A percentile compares a stretch with the other conserved stretches of the same genome.
Evolutionary conservation across 2,113 vertebrate species (phyloP).

Genomic region (Pycnonotus jocosus): DNA sequence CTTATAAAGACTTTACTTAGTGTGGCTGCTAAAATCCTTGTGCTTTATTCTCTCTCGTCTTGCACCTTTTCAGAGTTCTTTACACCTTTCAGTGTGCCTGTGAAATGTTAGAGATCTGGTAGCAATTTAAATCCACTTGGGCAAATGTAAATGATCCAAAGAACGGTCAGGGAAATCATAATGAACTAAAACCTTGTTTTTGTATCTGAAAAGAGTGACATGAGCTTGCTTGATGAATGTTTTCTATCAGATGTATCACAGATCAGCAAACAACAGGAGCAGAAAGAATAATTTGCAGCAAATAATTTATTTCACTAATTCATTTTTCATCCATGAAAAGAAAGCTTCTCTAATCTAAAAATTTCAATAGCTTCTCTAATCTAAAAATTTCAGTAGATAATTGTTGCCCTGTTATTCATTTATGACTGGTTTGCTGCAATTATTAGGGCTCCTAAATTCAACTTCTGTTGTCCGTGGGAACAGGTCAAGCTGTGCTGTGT

Average conservation of each 20-base stretch:
- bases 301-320: constrained; percentile 5
- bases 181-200: background rate
- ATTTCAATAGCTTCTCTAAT: background rate
- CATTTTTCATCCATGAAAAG: background rate
- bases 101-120: constrained; percentile 36
- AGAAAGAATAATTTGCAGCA: background rate
- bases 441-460: background rate
- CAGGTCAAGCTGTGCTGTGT: background rate
- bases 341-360: background rate
- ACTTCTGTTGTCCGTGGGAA: background rate
- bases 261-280: background rate
- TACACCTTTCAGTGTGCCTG: constrained; percentile 47
- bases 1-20: constrained; percentile 36
- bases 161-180: background rate
- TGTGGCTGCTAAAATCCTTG: constrained; percentile 7
- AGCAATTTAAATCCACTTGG: constrained; percentile 36
- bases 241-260: background rate
- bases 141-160: constrained; percentile 27
- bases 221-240: background rate
- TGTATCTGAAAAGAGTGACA: background rate
- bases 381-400: constrained; percentile 4
- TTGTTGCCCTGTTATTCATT: background rate
- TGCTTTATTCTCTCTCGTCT: constrained; percentile 48
- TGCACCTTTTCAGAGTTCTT: constrained; percentile 54
- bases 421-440: background rate